A percentile compares a stretch with the other conserved stretches of the same genome.
These are phyloP conservation scores for Odobenus rosmarus DNA, from an alignment of 2,113 vertebrate genomes.

Conservation along the genomic window DNA sequence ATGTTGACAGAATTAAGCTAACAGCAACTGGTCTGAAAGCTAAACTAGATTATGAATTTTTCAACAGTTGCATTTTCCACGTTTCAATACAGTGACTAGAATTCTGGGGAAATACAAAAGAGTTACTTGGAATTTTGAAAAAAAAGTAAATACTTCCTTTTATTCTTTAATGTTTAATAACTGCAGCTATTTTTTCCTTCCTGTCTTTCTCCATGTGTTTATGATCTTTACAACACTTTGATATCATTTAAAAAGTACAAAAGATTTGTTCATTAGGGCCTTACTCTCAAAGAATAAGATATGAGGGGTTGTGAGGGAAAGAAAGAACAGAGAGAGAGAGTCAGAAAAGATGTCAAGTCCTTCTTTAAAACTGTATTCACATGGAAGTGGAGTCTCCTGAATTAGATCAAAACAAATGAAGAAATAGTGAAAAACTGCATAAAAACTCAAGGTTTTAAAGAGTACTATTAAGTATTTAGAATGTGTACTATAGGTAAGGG, in stretches of 20 bases:
- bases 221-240: background rate
- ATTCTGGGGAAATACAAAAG: constrained; percentile 39
- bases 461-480: background rate
- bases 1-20: background rate
- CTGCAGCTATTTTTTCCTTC: background rate
- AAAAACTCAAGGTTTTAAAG: background rate
- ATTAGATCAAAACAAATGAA: background rate
- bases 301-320: background rate
- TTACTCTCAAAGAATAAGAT: background rate
- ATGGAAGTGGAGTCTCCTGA: background rate
- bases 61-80: background rate
- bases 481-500: background rate
- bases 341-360: background rate
- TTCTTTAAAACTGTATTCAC: background rate
- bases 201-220: background rate
- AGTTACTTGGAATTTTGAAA: constrained; percentile 34
- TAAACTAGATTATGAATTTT: constrained; percentile 29
- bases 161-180: background rate
- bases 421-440: background rate
- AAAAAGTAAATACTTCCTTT: constrained; percentile 32
- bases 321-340: background rate
- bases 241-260: background rate
- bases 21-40: background rate
- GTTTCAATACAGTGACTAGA: constrained; percentile 22
- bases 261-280: background rate